Evolutionary conservation across 2,797 vertebrate genomes (phyloP).

Genomic region (Lacerta bilineata): DNA sequence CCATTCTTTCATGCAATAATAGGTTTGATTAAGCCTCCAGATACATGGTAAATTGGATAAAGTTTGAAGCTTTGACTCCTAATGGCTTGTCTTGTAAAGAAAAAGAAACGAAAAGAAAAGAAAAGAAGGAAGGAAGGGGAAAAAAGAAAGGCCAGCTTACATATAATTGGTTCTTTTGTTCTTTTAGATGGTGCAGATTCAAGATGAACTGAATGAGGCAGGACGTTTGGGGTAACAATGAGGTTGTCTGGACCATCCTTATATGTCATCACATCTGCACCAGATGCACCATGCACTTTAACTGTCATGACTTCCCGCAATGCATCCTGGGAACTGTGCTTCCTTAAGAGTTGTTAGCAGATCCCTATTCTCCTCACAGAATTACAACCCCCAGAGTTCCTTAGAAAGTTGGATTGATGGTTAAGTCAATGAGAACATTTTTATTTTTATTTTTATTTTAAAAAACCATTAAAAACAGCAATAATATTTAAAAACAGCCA

Average conservation of each 20-base stretch:
- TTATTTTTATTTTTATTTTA: too few species aligned
- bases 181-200: slow-evolving; percentile 52
- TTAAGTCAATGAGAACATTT: too few species aligned
- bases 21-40: slow-evolving; percentile 77
- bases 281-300: too few species aligned
- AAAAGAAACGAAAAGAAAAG: not conserved
- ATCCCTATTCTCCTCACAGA: too few species aligned
- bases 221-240: slow-evolving; percentile 33
- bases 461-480: not conserved
- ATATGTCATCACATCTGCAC: too few species aligned
- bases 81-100: slow-evolving; percentile 77
- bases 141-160: slow-evolving; percentile 31
- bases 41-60: slow-evolving; percentile 73
- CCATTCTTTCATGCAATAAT: slow-evolving; percentile 77
- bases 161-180: slow-evolving; percentile 69
- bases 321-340: too few species aligned
- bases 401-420: too few species aligned
- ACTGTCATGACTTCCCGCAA: too few species aligned
- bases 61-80: slow-evolving; percentile 71
- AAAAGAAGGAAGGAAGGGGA: not conserved
- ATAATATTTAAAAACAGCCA: not conserved
- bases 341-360: too few species aligned
- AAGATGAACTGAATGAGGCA: slow-evolving; percentile 56
- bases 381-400: too few species aligned
- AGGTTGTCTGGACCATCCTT: not conserved